phyloP scores from a whole-genome alignment of 2,888 invertebrate genomes.

The Nomada fucata region DNA sequence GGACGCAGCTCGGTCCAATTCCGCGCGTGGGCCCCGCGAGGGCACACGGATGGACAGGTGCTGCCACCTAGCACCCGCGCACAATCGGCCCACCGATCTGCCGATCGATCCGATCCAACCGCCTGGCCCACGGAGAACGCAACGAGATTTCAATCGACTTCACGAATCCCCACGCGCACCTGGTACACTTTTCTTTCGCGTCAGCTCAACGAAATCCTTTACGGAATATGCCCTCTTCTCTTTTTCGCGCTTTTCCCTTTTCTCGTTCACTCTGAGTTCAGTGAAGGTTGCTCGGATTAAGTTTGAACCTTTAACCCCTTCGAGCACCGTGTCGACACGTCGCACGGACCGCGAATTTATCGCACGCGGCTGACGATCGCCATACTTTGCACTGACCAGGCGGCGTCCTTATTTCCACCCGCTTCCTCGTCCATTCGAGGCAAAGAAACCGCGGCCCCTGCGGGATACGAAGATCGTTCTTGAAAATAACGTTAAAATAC shows the following conservation, averaged over 20 bases:
- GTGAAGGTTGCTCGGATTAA: too few relatives aligned
- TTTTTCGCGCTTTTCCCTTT: not conserved
- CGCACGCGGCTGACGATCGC: too few relatives aligned
- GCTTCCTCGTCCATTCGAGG: too few relatives aligned
- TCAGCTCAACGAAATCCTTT: not conserved
- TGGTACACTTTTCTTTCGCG: conserved; percentile 51
- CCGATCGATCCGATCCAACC: conserved; percentile 77
- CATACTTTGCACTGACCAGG: too few relatives aligned
- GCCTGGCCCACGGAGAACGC: conserved; percentile 62
- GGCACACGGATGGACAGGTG: conserved; percentile 70
- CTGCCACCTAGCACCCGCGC: conserved; percentile 79
- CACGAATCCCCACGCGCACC: conserved; percentile 58
- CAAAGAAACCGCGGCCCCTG: too few relatives aligned
- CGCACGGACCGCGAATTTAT: too few relatives aligned
- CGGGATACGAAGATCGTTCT: too few relatives aligned
- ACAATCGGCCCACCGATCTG: conserved; percentile 75
- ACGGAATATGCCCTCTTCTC: not conserved
- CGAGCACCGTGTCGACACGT: too few relatives aligned
- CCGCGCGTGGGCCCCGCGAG: conserved; percentile 48
- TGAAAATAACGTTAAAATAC: too few relatives aligned
- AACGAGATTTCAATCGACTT: conserved; percentile 72
- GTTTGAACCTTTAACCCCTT: too few relatives aligned
- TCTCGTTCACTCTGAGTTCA: not conserved
- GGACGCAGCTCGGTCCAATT: conserved; percentile 41
- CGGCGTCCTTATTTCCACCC: too few relatives aligned